These are phyloP conservation scores for Periphyllus acericola DNA, from an alignment of 2,888 invertebrate species.

Conservation along the genomic window DNA sequence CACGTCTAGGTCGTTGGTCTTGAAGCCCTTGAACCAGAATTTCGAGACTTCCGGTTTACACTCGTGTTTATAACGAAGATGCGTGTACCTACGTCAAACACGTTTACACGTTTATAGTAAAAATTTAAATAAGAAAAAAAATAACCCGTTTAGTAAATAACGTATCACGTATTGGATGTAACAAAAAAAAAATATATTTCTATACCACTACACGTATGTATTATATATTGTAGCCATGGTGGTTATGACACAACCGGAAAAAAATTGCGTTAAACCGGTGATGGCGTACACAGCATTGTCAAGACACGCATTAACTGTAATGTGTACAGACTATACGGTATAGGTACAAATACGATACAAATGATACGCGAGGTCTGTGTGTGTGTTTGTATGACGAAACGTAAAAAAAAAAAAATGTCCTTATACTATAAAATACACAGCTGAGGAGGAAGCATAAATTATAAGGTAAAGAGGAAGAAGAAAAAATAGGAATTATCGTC, in stretches of 20 bases:
- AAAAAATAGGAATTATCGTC: neutral
- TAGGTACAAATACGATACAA: neutral
- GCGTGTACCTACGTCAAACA: neutral
- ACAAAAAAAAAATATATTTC: too few relatives aligned
- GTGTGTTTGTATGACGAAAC: neutral
- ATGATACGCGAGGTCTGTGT: neutral
- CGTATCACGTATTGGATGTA: neutral
- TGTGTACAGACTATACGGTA: too few relatives aligned
- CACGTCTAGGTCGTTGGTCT: slow-evolving; percentile 20
- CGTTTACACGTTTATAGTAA: neutral
- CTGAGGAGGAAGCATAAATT: neutral
- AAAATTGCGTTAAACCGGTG: neutral
- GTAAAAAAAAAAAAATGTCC: neutral
- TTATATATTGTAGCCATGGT: neutral
- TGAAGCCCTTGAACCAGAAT: slow-evolving; percentile 57
- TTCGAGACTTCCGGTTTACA: slow-evolving; percentile 40
- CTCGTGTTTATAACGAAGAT: neutral
- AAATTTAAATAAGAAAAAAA: neutral
- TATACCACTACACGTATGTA: too few relatives aligned
- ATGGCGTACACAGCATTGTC: neutral
- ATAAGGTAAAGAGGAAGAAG: neutral
- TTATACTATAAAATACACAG: neutral
- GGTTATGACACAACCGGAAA: neutral
- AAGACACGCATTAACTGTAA: too few relatives aligned
- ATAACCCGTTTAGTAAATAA: neutral